Conservation (phyloP, 2,797 vertebrate species). For the Eulemur coronatus region DNA sequence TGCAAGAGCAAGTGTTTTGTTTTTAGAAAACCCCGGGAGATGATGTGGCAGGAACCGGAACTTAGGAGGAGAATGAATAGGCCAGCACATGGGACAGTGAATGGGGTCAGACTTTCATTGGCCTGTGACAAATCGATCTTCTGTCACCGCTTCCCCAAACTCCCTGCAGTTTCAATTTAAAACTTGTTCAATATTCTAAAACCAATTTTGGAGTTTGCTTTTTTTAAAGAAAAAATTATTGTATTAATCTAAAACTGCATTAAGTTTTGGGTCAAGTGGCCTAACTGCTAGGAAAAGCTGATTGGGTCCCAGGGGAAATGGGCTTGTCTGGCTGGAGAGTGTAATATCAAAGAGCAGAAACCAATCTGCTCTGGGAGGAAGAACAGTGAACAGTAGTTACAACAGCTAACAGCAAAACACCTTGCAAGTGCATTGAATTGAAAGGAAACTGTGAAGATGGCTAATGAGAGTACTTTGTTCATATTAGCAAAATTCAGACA, state of each 20-base stretch:
- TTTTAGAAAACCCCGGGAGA: background rate
- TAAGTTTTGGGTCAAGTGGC: constrained; percentile 24
- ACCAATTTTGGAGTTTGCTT: constrained; percentile 40
- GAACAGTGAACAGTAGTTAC: background rate
- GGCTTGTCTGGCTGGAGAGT: background rate
- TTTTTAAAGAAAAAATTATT: background rate
- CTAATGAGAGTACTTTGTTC: background rate
- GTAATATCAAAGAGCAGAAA: background rate
- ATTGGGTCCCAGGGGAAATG: background rate
- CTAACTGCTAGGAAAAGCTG: background rate
- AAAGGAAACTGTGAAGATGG: background rate
- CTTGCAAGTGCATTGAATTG: background rate
- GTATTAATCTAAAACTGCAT: constrained; percentile 56
- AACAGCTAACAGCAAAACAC: background rate
- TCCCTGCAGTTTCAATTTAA: background rate
- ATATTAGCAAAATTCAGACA: background rate
- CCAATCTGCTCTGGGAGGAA: background rate
- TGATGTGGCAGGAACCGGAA: background rate
- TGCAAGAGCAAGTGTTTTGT: constrained; percentile 37
- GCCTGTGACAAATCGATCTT: constrained; percentile 25
- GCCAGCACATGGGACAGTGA: background rate
- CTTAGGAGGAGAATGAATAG: background rate
- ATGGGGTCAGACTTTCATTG: background rate
- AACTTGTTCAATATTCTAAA: constrained; percentile 57
- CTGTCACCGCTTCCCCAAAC: background rate